phyloP scores from a whole-genome alignment of 2,888 invertebrate species.

The Phasia obesa region DNA sequence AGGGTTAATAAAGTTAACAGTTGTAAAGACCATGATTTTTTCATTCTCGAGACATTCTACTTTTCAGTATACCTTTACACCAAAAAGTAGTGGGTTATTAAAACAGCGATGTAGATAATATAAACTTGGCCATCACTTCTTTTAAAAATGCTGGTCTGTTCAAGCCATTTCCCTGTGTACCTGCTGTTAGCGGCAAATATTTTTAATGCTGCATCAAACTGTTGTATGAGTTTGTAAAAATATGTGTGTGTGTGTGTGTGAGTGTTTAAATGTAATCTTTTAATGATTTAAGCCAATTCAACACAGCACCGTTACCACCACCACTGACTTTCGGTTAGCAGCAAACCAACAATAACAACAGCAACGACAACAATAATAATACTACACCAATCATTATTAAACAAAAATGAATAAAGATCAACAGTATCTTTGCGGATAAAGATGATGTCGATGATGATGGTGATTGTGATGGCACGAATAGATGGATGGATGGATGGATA shows the following conservation, averaged over 20 bases:
- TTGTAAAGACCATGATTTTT: too few relatives aligned
- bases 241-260: background rate
- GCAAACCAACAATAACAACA: background rate
- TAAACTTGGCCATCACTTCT: too few relatives aligned
- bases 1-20: too few relatives aligned
- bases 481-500: slow-evolving; percentile 44
- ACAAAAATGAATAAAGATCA: slow-evolving; percentile 7
- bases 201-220: background rate
- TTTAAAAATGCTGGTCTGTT: background rate
- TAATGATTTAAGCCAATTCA: slow-evolving; percentile 80
- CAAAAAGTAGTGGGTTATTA: too few relatives aligned
- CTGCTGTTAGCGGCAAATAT: slow-evolving; percentile 7
- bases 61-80: too few relatives aligned
- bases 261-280: slow-evolving; percentile 75
- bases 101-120: too few relatives aligned
- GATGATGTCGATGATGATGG: slow-evolving; percentile 38
- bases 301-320: slow-evolving; percentile 73
- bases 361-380: background rate
- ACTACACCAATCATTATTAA: slow-evolving; percentile 55
- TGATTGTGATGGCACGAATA: slow-evolving; percentile 46
- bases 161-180: background rate
- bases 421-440: slow-evolving; percentile 21
- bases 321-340: slow-evolving; percentile 43
- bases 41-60: too few relatives aligned
- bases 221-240: background rate